phyloP scores from a whole-genome alignment of 2,888 invertebrate species.

The Lycocerus yunnanus region DNA sequence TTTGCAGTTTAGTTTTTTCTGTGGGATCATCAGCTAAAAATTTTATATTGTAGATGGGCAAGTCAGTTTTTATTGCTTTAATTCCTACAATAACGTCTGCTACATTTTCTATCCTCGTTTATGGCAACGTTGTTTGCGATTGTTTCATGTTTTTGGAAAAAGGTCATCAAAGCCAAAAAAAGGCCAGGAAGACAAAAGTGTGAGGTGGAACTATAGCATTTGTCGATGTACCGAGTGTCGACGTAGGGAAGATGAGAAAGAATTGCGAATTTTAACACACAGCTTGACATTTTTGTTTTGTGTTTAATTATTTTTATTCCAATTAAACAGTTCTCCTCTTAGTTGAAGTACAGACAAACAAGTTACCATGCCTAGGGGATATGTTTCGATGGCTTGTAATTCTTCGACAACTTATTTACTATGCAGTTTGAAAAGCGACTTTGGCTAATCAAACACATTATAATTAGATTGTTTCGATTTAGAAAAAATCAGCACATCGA shows the following conservation, averaged over 20 bases:
- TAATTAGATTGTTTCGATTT: neutral
- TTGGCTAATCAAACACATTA: neutral
- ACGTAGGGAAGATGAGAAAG: neutral
- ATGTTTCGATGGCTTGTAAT: neutral
- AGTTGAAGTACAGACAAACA: neutral
- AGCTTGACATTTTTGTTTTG: neutral
- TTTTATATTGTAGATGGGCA: slow-evolving; percentile 5
- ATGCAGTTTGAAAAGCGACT: neutral
- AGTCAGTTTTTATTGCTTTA: slow-evolving; percentile 3
- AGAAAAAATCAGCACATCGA: no score
- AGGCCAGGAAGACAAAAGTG: neutral
- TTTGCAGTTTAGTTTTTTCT: neutral
- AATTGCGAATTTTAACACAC: no score
- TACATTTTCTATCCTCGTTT: neutral
- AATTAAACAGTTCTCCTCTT: neutral
- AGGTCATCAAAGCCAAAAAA: no score
- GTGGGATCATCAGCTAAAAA: slow-evolving; percentile 2
- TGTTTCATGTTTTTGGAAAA: neutral
- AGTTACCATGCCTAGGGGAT: neutral
- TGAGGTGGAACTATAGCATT: neutral
- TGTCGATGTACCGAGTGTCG: neutral
- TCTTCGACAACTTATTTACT: neutral
- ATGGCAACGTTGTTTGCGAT: neutral
- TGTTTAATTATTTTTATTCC: neutral
- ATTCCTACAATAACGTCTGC: slow-evolving; percentile 8